Conservation (phyloP, 2,797 vertebrate species). For the Masticophis lateralis region DNA sequence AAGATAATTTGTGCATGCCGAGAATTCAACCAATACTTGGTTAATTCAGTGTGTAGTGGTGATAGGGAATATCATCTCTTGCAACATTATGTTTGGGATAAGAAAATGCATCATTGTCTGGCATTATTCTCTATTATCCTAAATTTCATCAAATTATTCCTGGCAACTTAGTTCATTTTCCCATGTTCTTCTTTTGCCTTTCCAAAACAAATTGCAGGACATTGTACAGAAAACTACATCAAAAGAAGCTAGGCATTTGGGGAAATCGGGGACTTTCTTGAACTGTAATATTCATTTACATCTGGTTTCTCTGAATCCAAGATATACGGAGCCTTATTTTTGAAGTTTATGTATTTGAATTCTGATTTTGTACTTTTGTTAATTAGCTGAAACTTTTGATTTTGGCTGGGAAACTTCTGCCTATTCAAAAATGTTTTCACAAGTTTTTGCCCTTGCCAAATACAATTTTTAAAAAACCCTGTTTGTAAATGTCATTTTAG, state of each 20-base stretch:
- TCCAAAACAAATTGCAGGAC: background rate
- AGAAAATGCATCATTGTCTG: background rate
- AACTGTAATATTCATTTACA: background rate
- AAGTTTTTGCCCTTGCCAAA: background rate
- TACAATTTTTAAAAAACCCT: background rate
- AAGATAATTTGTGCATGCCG: background rate
- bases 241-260: background rate
- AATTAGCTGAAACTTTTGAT: background rate
- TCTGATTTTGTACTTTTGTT: background rate
- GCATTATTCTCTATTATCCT: background rate
- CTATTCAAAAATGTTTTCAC: background rate
- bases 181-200: background rate
- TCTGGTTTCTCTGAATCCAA: background rate
- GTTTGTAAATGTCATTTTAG: background rate
- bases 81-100: background rate
- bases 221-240: background rate
- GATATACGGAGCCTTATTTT: background rate
- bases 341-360: background rate
- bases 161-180: background rate
- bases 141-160: background rate
- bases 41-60: background rate
- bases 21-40: background rate
- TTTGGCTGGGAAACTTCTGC: background rate
- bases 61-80: background rate
- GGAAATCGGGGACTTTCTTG: background rate